Evolutionary conservation across 2,113 vertebrate species (phyloP), one percentile per base, ranked within the genome.

Genomic region (Stegastes partitus): DNA sequence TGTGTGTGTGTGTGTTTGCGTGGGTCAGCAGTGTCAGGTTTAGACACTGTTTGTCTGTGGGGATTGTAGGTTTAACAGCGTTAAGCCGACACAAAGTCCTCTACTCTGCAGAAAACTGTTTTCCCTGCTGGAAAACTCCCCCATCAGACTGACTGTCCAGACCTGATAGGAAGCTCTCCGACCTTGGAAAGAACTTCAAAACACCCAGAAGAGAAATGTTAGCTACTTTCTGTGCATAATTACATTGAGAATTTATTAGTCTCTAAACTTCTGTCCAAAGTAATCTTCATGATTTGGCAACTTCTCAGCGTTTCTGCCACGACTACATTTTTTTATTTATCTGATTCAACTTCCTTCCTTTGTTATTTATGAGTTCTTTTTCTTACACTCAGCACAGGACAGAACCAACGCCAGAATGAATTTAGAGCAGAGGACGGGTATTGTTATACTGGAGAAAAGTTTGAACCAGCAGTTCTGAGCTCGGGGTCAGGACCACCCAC

Each of bases 41-140:
- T 90, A 93, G 87, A 88, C 87, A 53, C 71, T 82, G 89, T 89
- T 89, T 90, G 90, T 90, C 88, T 90, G 87, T 51, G 59, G 85
- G 87, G 90, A 93, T 91, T 91, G 89, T 74, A 88, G 89, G 90
- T 91, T 93, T 91, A 91, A 93, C 91, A 86, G 81, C 79, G 84
- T 71, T 93, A 93, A 93, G 89, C 90, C 81, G 77, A 89, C 86
- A 87, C 82, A 91, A 91, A 93, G 86, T 91, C 91, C 84, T 82
- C 83, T 69, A 79, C 91, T 88, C 89, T 68, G 90, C 89, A 93
- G 85, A 91, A 93, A 93, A 89, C 77, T 72, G 85, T 85, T 85
- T 89, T 84, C 82, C 88, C 78, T 26, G 64, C 84, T 82, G 83
- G 80, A 90, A 84, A 73, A 69, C 25, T 62, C 65, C 26, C 47